phyloP scores from a whole-genome alignment of 1,140 invertebrate genomes.

The Papilio xuthus region DNA sequence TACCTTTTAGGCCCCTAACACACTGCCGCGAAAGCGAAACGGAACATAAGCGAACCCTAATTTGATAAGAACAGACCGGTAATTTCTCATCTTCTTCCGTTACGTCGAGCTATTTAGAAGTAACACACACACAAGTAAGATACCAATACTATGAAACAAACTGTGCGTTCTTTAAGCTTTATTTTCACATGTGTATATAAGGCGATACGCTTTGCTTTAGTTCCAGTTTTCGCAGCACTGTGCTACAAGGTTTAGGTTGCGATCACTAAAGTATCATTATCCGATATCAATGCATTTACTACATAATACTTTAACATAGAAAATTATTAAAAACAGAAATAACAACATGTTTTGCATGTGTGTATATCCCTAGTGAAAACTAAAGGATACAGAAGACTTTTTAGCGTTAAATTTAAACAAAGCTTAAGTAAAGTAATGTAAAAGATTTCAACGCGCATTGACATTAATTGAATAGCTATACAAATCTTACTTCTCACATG shows the following conservation, averaged over 20 bases:
- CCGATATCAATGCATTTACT: slow-evolving; percentile 11
- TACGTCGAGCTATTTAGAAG: too few species aligned
- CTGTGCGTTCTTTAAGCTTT: too few species aligned
- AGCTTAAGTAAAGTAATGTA: background rate
- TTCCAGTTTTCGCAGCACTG: background rate
- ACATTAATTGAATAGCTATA: background rate
- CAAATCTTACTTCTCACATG: too few species aligned
- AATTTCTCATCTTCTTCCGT: too few species aligned
- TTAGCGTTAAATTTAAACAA: background rate
- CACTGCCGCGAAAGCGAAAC: background rate
- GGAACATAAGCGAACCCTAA: background rate
- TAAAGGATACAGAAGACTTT: background rate
- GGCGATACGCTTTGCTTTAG: background rate
- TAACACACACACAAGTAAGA: too few species aligned
- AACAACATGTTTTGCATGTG: background rate
- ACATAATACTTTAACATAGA: background rate
- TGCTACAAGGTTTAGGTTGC: slow-evolving; percentile 3
- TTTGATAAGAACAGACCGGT: too few species aligned
- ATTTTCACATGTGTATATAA: too few species aligned
- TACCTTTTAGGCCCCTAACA: slow-evolving; percentile 27
- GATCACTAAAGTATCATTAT: slow-evolving; percentile 25
- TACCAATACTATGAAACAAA: too few species aligned
- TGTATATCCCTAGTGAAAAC: background rate
- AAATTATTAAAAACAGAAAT: slow-evolving; percentile 8
- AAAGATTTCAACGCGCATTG: background rate